Evolutionary conservation across 2,797 vertebrate species (phyloP).

Genomic region (Hippoglossus hippoglossus): DNA sequence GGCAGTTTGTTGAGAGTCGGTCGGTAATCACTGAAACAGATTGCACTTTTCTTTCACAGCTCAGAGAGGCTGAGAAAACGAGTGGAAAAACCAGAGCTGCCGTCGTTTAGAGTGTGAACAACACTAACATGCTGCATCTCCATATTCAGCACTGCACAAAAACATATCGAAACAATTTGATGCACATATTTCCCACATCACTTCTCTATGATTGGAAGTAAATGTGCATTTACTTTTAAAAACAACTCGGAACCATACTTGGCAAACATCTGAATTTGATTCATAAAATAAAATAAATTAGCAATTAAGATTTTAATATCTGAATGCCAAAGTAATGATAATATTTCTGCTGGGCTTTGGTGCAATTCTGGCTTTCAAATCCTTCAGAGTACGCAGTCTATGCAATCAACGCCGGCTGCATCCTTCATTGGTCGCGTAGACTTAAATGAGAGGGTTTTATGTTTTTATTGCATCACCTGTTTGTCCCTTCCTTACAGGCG

Average conservation of each 20-base stretch:
- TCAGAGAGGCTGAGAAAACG: slow-evolving; percentile 32
- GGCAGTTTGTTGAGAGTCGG: slow-evolving; percentile 49
- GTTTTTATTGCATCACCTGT: too few species aligned
- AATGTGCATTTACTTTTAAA: background rate
- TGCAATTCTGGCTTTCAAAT: background rate
- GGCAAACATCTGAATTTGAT: background rate
- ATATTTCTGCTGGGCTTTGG: slow-evolving; percentile 2
- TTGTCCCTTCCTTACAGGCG: too few species aligned
- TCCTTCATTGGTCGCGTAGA: too few species aligned
- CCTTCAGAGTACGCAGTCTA: too few species aligned
- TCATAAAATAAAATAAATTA: background rate
- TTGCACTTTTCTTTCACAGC: slow-evolving; percentile 51
- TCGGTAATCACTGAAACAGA: slow-evolving; percentile 58
- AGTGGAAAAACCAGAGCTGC: slow-evolving; percentile 25
- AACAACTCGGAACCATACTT: background rate
- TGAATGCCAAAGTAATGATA: background rate
- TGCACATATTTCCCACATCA: slow-evolving; percentile 15
- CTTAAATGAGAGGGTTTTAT: too few species aligned
- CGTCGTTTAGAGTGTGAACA: slow-evolving; percentile 40
- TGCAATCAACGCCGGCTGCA: too few species aligned
- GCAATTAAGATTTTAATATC: background rate
- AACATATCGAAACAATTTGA: slow-evolving; percentile 23
- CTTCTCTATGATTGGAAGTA: slow-evolving; percentile 1
- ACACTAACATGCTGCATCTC: slow-evolving; percentile 37
- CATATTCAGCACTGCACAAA: slow-evolving; percentile 17